Percentiles rank a stretch among this genome's conserved stretches.
Conservation (phyloP, 2,888 invertebrate species). For the Apomyelois bistriatella region DNA sequence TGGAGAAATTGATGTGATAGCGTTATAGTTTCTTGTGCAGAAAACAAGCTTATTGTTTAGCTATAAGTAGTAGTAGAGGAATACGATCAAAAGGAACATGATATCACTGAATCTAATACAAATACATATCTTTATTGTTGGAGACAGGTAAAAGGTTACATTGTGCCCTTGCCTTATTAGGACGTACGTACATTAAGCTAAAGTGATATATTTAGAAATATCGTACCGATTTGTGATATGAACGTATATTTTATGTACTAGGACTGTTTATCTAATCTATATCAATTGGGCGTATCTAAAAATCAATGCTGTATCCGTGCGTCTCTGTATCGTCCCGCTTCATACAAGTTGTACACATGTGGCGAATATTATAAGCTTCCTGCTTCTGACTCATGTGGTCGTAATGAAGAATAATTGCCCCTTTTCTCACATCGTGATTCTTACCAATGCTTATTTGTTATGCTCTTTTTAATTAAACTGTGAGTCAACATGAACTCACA, state of each 20-base stretch:
- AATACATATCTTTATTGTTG: no score
- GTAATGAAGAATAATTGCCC: slow-evolving; percentile 71
- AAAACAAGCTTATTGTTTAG: no score
- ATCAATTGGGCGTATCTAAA: not conserved
- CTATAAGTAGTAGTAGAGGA: no score
- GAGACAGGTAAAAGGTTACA: no score
- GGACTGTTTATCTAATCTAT: not conserved
- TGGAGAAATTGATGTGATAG: no score
- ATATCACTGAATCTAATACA: no score
- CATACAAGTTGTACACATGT: not conserved
- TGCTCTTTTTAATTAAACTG: slow-evolving; percentile 60
- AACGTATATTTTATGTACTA: not conserved
- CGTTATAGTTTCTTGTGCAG: no score
- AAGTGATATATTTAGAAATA: not conserved
- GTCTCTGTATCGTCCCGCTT: not conserved
- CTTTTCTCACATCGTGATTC: slow-evolving; percentile 77
- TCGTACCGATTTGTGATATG: not conserved
- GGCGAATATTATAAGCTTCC: slow-evolving; percentile 32
- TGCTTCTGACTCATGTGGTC: slow-evolving; percentile 45
- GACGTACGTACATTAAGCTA: no score
- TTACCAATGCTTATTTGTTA: slow-evolving; percentile 54
- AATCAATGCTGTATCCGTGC: slow-evolving; percentile 4
- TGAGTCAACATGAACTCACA: slow-evolving; percentile 47
- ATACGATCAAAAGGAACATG: no score
- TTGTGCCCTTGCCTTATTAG: no score